These are phyloP conservation scores for Cheirogaleus medius DNA, from an alignment of 2,113 vertebrate species.

Conservation along the genomic window DNA sequence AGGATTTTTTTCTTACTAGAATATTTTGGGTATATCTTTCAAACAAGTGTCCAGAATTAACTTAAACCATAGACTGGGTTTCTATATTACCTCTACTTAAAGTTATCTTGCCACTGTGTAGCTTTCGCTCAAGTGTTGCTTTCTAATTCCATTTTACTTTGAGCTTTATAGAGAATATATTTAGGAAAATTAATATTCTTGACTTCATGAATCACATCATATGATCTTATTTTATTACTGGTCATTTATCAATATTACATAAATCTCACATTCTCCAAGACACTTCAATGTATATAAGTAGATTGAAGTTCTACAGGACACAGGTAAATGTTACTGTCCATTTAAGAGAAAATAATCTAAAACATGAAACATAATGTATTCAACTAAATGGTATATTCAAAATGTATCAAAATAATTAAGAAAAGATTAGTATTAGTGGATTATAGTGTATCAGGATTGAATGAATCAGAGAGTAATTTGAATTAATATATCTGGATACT, in stretches of 20 bases:
- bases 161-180: not conserved
- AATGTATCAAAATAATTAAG: not conserved
- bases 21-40: not conserved
- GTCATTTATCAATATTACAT: not conserved
- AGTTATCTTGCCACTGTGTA: not conserved
- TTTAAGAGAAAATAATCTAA: not conserved
- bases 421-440: not conserved
- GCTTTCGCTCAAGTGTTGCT: not conserved
- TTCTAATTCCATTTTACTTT: not conserved
- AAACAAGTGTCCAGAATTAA: not conserved
- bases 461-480: conserved; percentile 5
- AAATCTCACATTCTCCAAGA: not conserved
- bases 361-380: not conserved
- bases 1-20: not conserved
- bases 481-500: not conserved
- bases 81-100: not conserved
- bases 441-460: not conserved
- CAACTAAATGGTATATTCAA: not conserved
- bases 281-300: not conserved
- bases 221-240: not conserved
- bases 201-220: not conserved
- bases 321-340: not conserved
- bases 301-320: not conserved
- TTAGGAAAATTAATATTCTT: not conserved
- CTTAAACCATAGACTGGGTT: not conserved